Conservation (phyloP, 2,113 vertebrate species). For the Mirounga angustirostris region DNA sequence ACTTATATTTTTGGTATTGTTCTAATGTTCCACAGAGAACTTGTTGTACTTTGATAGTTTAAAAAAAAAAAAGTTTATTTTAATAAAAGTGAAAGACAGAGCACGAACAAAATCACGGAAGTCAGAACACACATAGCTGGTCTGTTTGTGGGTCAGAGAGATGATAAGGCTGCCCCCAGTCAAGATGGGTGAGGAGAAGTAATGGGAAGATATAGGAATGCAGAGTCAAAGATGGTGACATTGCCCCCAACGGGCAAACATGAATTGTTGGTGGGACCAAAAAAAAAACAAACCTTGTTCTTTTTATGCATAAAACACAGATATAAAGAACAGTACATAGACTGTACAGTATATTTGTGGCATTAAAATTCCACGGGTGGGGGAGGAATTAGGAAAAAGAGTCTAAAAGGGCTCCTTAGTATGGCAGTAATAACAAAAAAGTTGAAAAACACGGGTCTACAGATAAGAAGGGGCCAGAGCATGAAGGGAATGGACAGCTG, state of each 20-base stretch:
- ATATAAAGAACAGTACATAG: not conserved
- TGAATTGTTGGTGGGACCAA: not conserved
- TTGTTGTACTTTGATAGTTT: not conserved
- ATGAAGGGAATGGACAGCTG: not conserved
- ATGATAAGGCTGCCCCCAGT: no score
- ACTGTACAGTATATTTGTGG: not conserved
- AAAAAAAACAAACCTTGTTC: not conserved
- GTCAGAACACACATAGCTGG: fast-evolving
- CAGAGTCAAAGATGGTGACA: not conserved
- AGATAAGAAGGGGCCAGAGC: not conserved
- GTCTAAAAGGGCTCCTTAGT: not conserved
- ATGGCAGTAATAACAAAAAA: not conserved
- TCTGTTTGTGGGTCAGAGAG: not conserved
- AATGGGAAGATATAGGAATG: not conserved
- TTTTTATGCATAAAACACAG: not conserved
- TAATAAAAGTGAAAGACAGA: not conserved
- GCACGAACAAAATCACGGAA: not conserved
- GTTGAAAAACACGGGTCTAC: not conserved
- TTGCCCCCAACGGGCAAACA: not conserved
- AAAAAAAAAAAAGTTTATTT: not conserved
- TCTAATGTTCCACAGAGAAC: not conserved
- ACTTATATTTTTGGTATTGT: not conserved
- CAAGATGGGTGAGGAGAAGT: not conserved
- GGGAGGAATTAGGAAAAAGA: not conserved
- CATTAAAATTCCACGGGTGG: not conserved